Conservation (phyloP, 2,113 vertebrate species). For the Daboia siamensis region DNA sequence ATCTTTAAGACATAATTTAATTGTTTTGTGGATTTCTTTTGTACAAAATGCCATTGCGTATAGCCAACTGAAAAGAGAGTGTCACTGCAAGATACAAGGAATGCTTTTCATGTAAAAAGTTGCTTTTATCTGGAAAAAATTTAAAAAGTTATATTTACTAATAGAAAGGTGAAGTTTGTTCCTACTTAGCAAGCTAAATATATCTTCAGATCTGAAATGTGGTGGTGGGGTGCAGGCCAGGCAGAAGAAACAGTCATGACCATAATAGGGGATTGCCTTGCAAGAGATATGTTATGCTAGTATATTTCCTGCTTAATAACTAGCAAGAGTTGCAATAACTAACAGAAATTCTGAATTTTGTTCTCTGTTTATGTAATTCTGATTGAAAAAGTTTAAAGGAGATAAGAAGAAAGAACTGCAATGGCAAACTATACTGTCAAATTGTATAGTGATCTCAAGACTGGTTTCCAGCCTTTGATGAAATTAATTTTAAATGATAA, state of each 20-base stretch:
- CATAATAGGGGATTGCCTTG: neutral
- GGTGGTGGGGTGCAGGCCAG: neutral
- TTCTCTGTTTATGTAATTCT: slow-evolving; percentile 11
- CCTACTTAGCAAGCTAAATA: neutral
- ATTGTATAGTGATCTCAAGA: slow-evolving; percentile 25
- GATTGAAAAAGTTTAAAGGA: neutral
- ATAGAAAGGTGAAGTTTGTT: neutral
- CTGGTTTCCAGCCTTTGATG: slow-evolving; percentile 25
- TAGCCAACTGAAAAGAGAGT: neutral
- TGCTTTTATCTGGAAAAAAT: neutral
- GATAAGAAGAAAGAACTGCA: slow-evolving; percentile 15
- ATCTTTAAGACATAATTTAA: neutral
- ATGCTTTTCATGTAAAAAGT: neutral
- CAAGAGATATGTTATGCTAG: neutral
- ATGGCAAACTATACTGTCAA: slow-evolving; percentile 47
- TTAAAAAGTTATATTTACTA: neutral
- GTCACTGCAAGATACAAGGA: rapidly evolving
- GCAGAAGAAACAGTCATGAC: neutral
- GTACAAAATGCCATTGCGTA: neutral
- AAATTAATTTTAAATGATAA: slow-evolving; percentile 17
- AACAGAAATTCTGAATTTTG: slow-evolving; percentile 35
- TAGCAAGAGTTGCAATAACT: neutral
- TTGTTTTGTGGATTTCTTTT: neutral
- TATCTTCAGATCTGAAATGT: slow-evolving; percentile 5
- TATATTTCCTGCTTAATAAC: neutral